Evolutionary conservation across 92 coral and sea anemone species (phyloP), one percentile per base, ranked within the genome.

Genomic region (Paragorgia papillata): DNA sequence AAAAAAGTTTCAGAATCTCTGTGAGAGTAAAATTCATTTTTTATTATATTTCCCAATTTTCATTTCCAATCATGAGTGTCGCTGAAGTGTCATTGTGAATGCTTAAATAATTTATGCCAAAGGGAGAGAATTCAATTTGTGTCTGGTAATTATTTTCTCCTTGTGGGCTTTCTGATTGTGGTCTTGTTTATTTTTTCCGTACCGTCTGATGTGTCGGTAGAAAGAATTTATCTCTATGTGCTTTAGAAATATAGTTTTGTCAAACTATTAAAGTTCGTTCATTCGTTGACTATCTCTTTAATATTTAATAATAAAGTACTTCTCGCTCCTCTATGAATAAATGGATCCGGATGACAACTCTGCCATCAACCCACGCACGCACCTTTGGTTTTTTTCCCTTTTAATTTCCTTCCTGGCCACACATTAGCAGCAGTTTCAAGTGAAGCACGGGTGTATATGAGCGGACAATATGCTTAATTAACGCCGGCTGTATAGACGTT

Each of bases 291-390:
- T 1, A 57, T 48, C 59, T 68, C 53, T 68, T 68, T 68, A 68
- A 68, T 68, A 68, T 68, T 68, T 68, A 68, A 68, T 68, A 68
- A 44, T 68, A 44, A 68, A 68, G 59, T 37, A 44, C 48, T 57
- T 68, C 22, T 34, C n/a, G 56, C 26, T 48, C 53, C 7, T 44
- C 34, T 68, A 68, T 68, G 75, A 44, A 68, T 68, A 68, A 68
- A 44, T 17, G 34, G 33, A 44, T 68, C 48, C 75, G 25, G 21
- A 33, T 68, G 75, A 68, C 60, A 68, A 44, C 53, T 49, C 41
- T 24, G 58, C 75, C 12, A 37, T 8, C 71, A 64, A 20, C 71
- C 75, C 75, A 68, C 75, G 75, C 75, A 49, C 59, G 75, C 40
- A 24, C 50, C 30, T 44, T 68, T 68, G 75, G 44, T 68, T 33